Base-by-base conservation (phyloP, 2,113 vertebrate genomes). In the Odontophorus gujanensis region DNA sequence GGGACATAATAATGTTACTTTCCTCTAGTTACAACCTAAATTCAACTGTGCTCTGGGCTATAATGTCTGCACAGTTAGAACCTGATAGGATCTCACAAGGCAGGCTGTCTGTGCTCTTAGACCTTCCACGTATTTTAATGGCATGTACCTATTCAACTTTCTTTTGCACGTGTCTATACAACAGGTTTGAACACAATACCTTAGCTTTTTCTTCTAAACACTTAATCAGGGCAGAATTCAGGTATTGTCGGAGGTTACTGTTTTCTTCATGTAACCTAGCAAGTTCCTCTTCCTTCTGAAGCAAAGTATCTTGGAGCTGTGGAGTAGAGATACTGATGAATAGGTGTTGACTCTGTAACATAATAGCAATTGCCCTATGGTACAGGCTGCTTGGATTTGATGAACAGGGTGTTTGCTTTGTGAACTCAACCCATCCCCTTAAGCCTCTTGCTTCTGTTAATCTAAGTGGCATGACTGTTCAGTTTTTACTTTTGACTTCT, bases 211-310 rank as follows among this genome's bases (percentile, higher is more conserved):
- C 98, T 95, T 99, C 98, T 85, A 99, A 97, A 84, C 97, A 98
- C 96, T 98, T 99, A 71, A 99, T 98, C 88, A 98, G 97, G 15
- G 98, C 98, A 24, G 98, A 99, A 97, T 97, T 98, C 96, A 99
- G 97, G 97, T 99, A 99, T 82, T 98, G 97, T 93, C 98, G 97
- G 47, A 99, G 98, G 80, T 98, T 98, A 94, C 96, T 97, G 97
- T 99, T 99, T 95, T 99, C 99, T 80, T 99, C 98, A 53, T 99
- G 99, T 62, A 99, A 96, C 42, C 98, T 96, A 83, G 98, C 98
- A 85, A 99, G 98, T 97, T 99, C 98, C 96, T 99, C 99, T 94
- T 99, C 99, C 91, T 98, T 98, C 97, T 99, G 99, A 78, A 99
- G 95, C 91, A 99, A 95, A 24, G 98, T 98, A 89, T 99, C 99